Conservation (phyloP, 2,888 invertebrate species). For the Dryococelus australis region DNA sequence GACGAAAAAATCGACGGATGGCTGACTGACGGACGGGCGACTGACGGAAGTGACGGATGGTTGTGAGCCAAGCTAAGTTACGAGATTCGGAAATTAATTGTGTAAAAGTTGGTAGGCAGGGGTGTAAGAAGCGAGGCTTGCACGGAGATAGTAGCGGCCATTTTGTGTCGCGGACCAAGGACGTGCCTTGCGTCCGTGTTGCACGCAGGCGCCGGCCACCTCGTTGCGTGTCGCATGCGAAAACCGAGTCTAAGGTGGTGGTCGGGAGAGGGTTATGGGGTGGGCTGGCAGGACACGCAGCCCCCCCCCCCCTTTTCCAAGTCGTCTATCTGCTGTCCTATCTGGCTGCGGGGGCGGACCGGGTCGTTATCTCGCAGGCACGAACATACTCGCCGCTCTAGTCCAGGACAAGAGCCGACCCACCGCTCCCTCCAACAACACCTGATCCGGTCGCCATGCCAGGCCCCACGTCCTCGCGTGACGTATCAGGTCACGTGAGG, state of each 20-base stretch:
- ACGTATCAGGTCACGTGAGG: not conserved
- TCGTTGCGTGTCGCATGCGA: conserved; percentile 8
- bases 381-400: not conserved
- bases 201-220: not conserved
- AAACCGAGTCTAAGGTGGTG: not conserved
- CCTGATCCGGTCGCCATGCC: not conserved
- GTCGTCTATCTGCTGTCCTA: conserved; percentile 7
- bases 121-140: too few relatives aligned
- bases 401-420: not conserved
- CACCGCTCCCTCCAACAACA: not conserved
- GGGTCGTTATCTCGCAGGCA: not conserved
- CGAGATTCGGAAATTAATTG: too few relatives aligned
- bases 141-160: not conserved
- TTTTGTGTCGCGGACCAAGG: not conserved
- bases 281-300: not conserved
- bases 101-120: too few relatives aligned
- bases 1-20: too few relatives aligned
- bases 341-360: not conserved
- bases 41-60: too few relatives aligned
- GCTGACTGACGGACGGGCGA: too few relatives aligned
- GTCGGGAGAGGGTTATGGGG: not conserved
- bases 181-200: not conserved
- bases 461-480: not conserved
- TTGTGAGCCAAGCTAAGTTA: too few relatives aligned
- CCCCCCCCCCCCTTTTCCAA: too few relatives aligned